These are phyloP conservation scores for Ormyrus pomaceus DNA, from an alignment of 2,888 invertebrate species.

Conservation along the genomic window DNA sequence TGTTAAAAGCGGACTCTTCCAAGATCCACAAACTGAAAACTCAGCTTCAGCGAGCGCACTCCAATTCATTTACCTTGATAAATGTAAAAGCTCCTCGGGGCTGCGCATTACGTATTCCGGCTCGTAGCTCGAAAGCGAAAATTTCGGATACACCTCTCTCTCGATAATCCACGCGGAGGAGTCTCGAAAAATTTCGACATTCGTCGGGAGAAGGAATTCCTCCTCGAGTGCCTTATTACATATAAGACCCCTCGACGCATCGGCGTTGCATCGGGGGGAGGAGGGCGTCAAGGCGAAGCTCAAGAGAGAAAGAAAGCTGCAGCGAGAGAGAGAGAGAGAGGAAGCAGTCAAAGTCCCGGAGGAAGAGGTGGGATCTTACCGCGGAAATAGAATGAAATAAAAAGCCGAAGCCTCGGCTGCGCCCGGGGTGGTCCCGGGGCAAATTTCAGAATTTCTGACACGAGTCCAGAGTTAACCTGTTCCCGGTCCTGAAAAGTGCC, in stretches of 20 bases:
- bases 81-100: neutral
- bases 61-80: neutral
- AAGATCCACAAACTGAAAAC: no score
- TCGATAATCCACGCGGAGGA: no score
- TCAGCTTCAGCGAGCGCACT: no score
- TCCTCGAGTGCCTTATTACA: conserved; percentile 17
- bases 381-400: conserved; percentile 54
- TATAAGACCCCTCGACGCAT: neutral
- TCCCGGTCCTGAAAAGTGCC: conserved; percentile 50
- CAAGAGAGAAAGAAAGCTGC: neutral
- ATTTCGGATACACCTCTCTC: neutral
- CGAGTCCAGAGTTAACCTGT: conserved; percentile 58
- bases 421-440: conserved; percentile 43
- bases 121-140: neutral
- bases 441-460: conserved; percentile 59
- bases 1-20: no score
- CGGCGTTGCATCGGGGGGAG: neutral
- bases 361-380: conserved; percentile 40
- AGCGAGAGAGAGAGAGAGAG: neutral
- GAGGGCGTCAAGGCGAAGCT: neutral
- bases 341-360: conserved; percentile 32
- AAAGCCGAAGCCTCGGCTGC: conserved; percentile 35
- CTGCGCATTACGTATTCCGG: neutral
- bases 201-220: no score
- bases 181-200: no score